phyloP scores from a whole-genome alignment of 2,797 vertebrate species.

The Acridotheres tristis region DNA sequence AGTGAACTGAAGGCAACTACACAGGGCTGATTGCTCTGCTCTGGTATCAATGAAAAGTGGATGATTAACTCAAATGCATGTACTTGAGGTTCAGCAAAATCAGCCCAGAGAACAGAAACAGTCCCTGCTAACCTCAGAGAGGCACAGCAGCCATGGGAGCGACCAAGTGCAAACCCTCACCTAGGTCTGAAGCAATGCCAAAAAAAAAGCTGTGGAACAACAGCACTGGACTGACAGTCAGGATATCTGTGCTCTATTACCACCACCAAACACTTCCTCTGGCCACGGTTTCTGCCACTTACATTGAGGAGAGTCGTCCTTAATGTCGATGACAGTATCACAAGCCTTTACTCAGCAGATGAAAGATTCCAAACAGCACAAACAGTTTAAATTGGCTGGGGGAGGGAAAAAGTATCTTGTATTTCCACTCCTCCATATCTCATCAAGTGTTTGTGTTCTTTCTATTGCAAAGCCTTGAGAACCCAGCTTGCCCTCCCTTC shows the following conservation, averaged over 20 bases:
- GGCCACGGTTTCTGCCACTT: accelerated
- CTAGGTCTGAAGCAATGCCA: not conserved
- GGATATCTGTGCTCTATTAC: not conserved
- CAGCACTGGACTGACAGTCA: not conserved
- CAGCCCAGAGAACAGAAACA: not conserved
- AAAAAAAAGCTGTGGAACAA: not conserved
- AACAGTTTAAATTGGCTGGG: not conserved
- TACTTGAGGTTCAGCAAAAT: not conserved
- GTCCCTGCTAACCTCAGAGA: not conserved
- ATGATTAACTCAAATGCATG: not conserved
- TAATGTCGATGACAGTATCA: not conserved
- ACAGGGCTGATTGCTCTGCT: not conserved
- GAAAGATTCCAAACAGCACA: not conserved
- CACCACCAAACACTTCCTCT: not conserved
- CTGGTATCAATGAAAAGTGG: not conserved
- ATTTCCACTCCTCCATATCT: not conserved
- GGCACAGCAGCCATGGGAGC: accelerated
- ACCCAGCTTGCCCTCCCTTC: not conserved
- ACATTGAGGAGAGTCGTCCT: accelerated
- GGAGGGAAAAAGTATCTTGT: not conserved
- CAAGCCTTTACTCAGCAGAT: not conserved
- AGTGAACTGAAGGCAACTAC: not conserved
- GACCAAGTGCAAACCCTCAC: not conserved
- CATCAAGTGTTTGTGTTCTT: not conserved
- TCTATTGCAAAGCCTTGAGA: not conserved